Evolutionary conservation across 2,797 vertebrate genomes (phyloP), one percentile per base, ranked within the genome.

Genomic region (Pseudotriccus pelzelni): DNA sequence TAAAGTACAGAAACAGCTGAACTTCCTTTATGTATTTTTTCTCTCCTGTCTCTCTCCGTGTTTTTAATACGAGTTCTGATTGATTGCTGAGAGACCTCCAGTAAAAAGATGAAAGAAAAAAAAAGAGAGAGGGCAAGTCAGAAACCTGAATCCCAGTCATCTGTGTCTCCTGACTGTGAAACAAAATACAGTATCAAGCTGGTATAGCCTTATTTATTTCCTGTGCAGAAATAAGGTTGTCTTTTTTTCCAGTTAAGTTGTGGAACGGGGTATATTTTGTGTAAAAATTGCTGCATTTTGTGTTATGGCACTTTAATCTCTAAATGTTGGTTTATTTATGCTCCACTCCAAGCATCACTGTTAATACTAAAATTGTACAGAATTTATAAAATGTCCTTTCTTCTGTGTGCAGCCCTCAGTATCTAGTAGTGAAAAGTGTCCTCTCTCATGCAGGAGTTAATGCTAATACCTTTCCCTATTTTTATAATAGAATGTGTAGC

Each of bases 211-310:
- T 47, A 16, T 55, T 80, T 78, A 10, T 59, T 67, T 24, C 13
- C 10, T 68, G 12, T 63, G n/a, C 1, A 15, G 52, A 82, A 62
- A 85, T 41, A 62, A 64, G 47, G 10, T n/a, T 83, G 8, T 7
- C 59, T 78, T 75, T 89, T 81, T 66, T 76, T 44, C 30, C 12
- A 59, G 20, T 85, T 69, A 41, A 69, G 43, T 49, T 84, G 17
- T 30, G 12, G 3, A 2, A 7, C 30, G 39, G 0, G 0, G 4
- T 70, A 2, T n/a, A 11, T 89, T 64, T 62, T 39, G 7, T 43
- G 8, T 67, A 50, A 63, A 87, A 89, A 62, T 49, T 4, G 3
- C 41, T 74, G 19, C 20, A 43, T 10, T 0, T 84, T 70, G 24
- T 70, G 17, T 70, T 87, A 28, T 7, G 14, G 47, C 22, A 36